These are phyloP conservation scores for Folsomia candida DNA, from an alignment of 2,888 invertebrate genomes.

Conservation along the genomic window DNA sequence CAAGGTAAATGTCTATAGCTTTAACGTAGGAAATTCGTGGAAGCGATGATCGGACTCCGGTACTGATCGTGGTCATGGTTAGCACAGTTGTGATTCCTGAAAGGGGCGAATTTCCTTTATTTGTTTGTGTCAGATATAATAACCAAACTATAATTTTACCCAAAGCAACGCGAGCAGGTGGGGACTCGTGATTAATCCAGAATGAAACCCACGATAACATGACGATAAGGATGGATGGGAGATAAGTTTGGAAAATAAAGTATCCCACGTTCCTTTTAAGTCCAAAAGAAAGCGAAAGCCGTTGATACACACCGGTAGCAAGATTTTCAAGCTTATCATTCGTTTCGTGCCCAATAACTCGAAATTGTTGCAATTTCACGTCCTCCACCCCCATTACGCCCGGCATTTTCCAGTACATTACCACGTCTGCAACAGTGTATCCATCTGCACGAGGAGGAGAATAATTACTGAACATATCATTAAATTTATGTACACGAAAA, in stretches of 20 bases:
- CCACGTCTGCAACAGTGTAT: constrained; percentile 61
- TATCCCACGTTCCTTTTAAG: constrained; percentile 61
- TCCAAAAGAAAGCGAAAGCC: constrained; percentile 59
- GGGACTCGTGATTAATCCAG: constrained; percentile 55
- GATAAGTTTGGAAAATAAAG: constrained; percentile 63
- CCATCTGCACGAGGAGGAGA: too few species aligned
- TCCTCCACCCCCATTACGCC: constrained; percentile 59
- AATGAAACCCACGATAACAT: constrained; percentile 61
- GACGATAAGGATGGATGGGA: constrained; percentile 60
- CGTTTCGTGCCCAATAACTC: constrained; percentile 58
- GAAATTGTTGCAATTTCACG: constrained; percentile 60
- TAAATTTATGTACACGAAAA: neutral
- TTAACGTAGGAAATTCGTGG: constrained; percentile 62
- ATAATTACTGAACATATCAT: neutral
- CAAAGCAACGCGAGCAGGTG: constrained; percentile 61
- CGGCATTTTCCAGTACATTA: constrained; percentile 58
- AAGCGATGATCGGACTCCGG: constrained; percentile 60
- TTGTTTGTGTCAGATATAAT: too few species aligned
- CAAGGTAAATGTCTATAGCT: constrained; percentile 62
- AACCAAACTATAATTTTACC: constrained; percentile 53
- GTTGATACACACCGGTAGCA: constrained; percentile 59
- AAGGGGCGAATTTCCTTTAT: too few species aligned
- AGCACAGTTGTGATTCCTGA: constrained; percentile 62
- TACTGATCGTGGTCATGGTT: constrained; percentile 62
- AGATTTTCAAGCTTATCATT: constrained; percentile 57